These are phyloP conservation scores for Idaea dimidiata DNA, from an alignment of 2,888 invertebrate genomes.

Conservation along the genomic window DNA sequence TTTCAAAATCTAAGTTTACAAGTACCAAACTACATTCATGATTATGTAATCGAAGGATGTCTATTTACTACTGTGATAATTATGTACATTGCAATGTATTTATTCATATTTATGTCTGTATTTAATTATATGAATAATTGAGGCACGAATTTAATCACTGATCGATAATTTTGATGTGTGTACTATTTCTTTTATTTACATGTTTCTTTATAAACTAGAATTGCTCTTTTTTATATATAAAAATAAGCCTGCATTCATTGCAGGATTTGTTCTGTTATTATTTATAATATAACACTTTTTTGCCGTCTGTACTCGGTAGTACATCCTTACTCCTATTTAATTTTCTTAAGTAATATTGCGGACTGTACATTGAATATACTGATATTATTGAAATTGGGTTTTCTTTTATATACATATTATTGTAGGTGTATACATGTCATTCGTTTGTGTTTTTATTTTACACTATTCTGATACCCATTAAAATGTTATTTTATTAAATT, in stretches of 20 bases:
- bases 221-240: conserved; percentile 26
- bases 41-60: conserved; percentile 49
- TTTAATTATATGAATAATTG: conserved; percentile 25
- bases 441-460: too few species aligned
- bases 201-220: conserved; percentile 16
- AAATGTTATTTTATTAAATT: too few species aligned
- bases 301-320: conserved; percentile 17
- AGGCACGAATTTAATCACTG: conserved; percentile 46
- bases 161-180: conserved; percentile 27
- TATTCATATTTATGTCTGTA: conserved; percentile 12
- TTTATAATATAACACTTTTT: conserved; percentile 27
- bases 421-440: too few species aligned
- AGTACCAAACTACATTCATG: conserved; percentile 39
- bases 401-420: conserved; percentile 8
- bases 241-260: conserved; percentile 24
- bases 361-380: conserved; percentile 21
- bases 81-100: conserved; percentile 26
- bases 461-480: too few species aligned
- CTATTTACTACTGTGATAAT: conserved; percentile 27
- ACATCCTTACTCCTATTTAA: conserved; percentile 22
- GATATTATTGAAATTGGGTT: conserved; percentile 11
- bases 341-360: conserved; percentile 10
- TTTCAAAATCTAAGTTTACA: conserved; percentile 26
- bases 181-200: conserved; percentile 17
- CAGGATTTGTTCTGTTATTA: conserved; percentile 13